Base-by-base conservation (phyloP, 2,888 invertebrate species). In the Octonoba sinensis region DNA sequence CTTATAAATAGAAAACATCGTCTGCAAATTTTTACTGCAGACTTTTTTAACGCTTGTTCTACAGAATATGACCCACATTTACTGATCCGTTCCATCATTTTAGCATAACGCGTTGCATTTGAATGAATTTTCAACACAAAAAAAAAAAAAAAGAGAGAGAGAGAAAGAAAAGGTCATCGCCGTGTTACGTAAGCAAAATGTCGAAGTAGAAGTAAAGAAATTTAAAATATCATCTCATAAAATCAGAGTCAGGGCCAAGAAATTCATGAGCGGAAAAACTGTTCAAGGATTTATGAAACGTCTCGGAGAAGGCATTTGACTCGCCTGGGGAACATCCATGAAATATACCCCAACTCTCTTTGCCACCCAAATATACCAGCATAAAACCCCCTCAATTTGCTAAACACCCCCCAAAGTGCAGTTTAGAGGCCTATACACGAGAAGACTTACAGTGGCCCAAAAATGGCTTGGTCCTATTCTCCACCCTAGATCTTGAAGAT, bases 391-490 rank as follows among this genome's bases (percentile, higher is more conserved):
- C 49, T 71, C 62, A 81, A 81, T 81, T 81, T 81, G 79, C 69
- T 57, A n/a, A 51, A 27, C 66, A 62, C 64, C 77, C 79, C 79
- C 27, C 27, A 49, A 44, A 62, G 51, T 59, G 12, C 6, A 20
- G 20, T 65, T 36, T 51, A 20, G 49, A 27, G 24, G 71, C 67
- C 66, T 79, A 49, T 71, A 66, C 79, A 69, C 69, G 79, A 73
- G 73, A 81, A 81, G 73, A 24, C 69, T 81, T 60, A 73, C 49
- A 60, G 59, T 73, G 62, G 72, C 79, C 79, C 72, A 81, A 79
- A 81, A 81, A 72, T 72, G 79, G 72, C 69, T 44, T 66, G 79
- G 72, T 44, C 62, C 47, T 70, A 27, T 76, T 44, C 60, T 59
- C 60, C 62, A 51, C 67, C 73, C 65, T 67, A n/a, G 59, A 47